Percentiles rank a stretch among this genome's conserved stretches.
Conservation (phyloP, 1,140 invertebrate genomes). For the Drosophila kikkawai region DNA sequence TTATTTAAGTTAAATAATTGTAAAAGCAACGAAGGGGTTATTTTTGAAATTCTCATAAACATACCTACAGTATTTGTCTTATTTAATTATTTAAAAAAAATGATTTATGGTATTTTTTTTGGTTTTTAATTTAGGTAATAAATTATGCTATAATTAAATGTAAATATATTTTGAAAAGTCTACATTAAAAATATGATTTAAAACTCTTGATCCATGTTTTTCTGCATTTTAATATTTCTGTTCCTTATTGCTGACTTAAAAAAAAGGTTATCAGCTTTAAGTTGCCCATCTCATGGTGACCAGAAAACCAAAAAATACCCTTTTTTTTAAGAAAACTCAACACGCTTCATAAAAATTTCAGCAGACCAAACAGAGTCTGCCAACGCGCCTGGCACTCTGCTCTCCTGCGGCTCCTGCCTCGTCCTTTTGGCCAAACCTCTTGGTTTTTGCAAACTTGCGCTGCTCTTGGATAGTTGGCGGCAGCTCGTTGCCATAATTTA, state of each 20-base stretch:
- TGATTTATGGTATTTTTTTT: too few species aligned
- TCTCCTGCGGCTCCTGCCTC: slow-evolving; percentile 8
- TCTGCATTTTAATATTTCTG: neutral
- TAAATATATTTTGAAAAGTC: too few species aligned
- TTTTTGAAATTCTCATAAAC: too few species aligned
- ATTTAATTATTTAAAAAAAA: too few species aligned
- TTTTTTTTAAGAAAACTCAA: slow-evolving; percentile 21
- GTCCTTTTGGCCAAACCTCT: slow-evolving; percentile 8
- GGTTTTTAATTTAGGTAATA: too few species aligned
- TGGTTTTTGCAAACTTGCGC: slow-evolving; percentile 18
- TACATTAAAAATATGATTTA: neutral
- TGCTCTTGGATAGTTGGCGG: slow-evolving; percentile 49
- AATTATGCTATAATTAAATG: too few species aligned
- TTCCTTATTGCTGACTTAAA: slow-evolving; percentile 1
- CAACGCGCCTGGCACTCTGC: slow-evolving; percentile 34
- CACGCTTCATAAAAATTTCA: slow-evolving; percentile 74
- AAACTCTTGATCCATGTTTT: too few species aligned
- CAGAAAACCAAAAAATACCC: slow-evolving; percentile 1
- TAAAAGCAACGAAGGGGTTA: neutral
- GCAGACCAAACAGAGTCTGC: slow-evolving; percentile 50
- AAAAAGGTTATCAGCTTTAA: slow-evolving; percentile 29
- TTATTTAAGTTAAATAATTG: neutral
- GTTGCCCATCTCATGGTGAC: slow-evolving; percentile 4
- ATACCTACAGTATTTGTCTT: too few species aligned
- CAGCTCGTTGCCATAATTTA: slow-evolving; percentile 77